Evolutionary conservation across 2,797 vertebrate genomes (phyloP).

Genomic region (Rousettus madagascariensis): DNA sequence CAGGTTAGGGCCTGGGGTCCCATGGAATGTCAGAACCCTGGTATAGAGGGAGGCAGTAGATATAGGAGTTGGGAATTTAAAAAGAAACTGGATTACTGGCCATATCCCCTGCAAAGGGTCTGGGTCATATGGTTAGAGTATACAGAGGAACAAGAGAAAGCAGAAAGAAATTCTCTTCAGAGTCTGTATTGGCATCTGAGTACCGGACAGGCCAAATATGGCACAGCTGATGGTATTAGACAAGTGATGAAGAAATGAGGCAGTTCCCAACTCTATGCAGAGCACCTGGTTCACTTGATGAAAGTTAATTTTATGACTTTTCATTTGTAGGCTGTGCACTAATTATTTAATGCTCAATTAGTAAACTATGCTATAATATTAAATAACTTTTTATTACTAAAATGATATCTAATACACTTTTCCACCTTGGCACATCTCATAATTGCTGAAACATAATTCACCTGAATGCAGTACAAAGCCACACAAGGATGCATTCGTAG

Average conservation of each 20-base stretch:
- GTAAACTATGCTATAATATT: not conserved
- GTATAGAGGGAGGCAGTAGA: not conserved
- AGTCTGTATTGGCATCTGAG: not conserved
- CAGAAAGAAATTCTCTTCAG: not conserved
- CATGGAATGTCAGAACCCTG: not conserved
- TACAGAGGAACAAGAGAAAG: not conserved
- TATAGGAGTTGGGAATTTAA: not conserved
- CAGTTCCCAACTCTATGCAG: not conserved
- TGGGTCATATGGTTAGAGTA: not conserved
- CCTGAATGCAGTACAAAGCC: not conserved
- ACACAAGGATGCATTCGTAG: not conserved
- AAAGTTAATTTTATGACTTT: not conserved
- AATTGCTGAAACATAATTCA: not conserved
- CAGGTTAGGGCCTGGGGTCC: not conserved
- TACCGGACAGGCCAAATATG: not conserved
- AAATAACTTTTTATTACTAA: not conserved
- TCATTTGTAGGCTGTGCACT: not conserved
- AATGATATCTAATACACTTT: not conserved
- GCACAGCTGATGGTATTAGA: too few species aligned
- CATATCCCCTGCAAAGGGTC: not conserved
- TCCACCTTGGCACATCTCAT: not conserved
- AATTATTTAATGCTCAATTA: conserved; percentile 20
- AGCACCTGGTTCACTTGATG: not conserved
- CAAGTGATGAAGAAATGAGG: not conserved
- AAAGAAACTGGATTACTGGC: not conserved